Conservation (phyloP, 2,888 invertebrate genomes). For the Euproctis similis region DNA sequence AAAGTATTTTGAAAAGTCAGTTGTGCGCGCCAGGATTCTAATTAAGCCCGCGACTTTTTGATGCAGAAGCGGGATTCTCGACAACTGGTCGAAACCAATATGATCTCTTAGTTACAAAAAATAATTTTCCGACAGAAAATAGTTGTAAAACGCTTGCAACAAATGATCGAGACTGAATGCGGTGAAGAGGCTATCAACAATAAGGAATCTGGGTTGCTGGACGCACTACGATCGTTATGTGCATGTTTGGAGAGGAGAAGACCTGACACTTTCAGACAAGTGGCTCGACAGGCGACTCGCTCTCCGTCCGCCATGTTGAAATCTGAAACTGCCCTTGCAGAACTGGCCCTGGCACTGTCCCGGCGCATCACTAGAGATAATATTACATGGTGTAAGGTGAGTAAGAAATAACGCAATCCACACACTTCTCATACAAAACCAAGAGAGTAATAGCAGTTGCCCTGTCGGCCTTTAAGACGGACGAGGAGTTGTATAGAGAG, state of each 20-base stretch:
- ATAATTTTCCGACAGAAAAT: conserved; percentile 59
- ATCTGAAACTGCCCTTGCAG: conserved; percentile 76
- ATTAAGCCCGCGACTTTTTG: too few species aligned
- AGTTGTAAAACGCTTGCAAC: conserved; percentile 61
- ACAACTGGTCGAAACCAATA: too few species aligned
- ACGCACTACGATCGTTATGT: conserved; percentile 70
- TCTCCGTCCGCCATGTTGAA: conserved; percentile 75
- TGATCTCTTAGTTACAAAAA: too few species aligned
- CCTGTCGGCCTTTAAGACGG: too few species aligned
- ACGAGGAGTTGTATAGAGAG: too few species aligned
- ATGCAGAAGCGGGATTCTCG: too few species aligned
- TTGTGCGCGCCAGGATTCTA: too few species aligned
- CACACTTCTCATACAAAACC: too few species aligned
- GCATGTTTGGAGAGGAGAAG: conserved; percentile 85
- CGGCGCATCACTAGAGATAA: conserved; percentile 82
- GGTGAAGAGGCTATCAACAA: conserved; percentile 70
- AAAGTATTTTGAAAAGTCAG: too few species aligned
- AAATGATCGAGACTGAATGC: conserved; percentile 71
- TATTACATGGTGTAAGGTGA: conserved; percentile 87
- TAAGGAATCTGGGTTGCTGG: conserved; percentile 60
- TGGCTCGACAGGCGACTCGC: conserved; percentile 82
- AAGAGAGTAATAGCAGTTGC: too few species aligned
- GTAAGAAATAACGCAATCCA: too few species aligned
- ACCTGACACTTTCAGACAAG: conserved; percentile 83
- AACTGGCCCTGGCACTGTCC: conserved; percentile 81